phyloP scores from a whole-genome alignment of 2,113 vertebrate species.

The Malaclemys terrapin region DNA sequence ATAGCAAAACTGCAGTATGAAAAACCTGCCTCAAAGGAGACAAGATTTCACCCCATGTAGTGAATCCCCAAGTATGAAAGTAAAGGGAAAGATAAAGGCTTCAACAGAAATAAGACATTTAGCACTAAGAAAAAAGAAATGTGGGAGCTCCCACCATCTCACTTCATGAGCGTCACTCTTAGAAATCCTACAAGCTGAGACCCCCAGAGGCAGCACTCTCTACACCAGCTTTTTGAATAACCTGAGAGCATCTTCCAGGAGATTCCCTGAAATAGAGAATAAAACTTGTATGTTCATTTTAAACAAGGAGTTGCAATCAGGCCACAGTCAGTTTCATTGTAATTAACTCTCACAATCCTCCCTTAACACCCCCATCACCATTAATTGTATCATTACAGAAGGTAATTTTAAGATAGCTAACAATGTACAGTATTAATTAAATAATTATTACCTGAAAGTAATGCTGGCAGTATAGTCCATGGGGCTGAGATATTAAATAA shows the following conservation, averaged over 20 bases:
- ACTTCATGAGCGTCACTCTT: background rate
- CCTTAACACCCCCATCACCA: background rate
- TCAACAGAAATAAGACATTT: background rate
- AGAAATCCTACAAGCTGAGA: background rate
- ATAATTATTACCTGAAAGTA: background rate
- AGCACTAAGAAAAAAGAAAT: background rate
- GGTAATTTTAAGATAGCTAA: conserved; percentile 14
- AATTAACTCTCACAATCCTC: background rate
- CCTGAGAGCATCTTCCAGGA: background rate
- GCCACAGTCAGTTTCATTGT: background rate
- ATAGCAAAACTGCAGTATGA: background rate
- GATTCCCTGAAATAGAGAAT: background rate
- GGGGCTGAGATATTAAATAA: background rate
- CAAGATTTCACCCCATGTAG: background rate
- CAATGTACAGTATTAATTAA: background rate
- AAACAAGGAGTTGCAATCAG: background rate
- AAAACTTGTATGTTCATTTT: background rate
- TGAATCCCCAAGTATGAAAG: background rate
- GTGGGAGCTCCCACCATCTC: background rate
- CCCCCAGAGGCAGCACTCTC: background rate
- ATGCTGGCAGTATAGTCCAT: background rate
- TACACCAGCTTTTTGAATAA: background rate
- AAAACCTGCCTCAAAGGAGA: background rate
- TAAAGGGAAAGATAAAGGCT: background rate
- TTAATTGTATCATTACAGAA: background rate